A percentile compares a stretch with the other conserved stretches of the same genome.
These are phyloP conservation scores for Microcebus ravelobensis DNA, from an alignment of 2,113 vertebrate species.

Conservation along the genomic window DNA sequence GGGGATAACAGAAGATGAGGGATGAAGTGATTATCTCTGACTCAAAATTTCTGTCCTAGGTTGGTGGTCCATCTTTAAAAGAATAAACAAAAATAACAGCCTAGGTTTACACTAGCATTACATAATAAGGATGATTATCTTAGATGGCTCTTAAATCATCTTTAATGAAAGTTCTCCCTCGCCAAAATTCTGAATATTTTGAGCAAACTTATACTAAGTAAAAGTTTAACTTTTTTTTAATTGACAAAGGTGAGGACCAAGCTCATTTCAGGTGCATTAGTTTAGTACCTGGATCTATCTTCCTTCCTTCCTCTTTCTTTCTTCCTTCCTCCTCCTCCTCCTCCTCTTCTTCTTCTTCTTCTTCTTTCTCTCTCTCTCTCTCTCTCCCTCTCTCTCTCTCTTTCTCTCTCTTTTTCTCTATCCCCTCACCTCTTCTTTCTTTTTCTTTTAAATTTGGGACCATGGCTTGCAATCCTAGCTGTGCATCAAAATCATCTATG, in stretches of 20 bases:
- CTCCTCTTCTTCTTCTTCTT: background rate
- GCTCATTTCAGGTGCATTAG: background rate
- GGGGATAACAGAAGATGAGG: background rate
- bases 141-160: background rate
- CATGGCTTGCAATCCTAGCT: background rate
- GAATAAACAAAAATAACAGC: background rate
- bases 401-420: background rate
- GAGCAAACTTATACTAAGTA: constrained; percentile 22
- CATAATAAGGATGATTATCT: background rate
- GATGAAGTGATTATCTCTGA: background rate
- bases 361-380: no score
- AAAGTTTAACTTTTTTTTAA: background rate
- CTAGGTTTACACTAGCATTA: background rate
- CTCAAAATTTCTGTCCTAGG: background rate
- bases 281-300: background rate
- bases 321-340: rapidly evolving
- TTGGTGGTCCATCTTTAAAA: background rate
- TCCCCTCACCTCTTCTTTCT: background rate
- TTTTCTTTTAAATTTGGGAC: background rate
- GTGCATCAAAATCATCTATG: background rate
- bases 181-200: background rate
- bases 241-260: background rate
- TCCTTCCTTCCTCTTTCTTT: rapidly evolving
- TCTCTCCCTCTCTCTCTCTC: background rate
- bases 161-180: background rate